Evolutionary conservation across 2,113 vertebrate genomes (phyloP).

Genomic region (Australoheros scitulus): DNA sequence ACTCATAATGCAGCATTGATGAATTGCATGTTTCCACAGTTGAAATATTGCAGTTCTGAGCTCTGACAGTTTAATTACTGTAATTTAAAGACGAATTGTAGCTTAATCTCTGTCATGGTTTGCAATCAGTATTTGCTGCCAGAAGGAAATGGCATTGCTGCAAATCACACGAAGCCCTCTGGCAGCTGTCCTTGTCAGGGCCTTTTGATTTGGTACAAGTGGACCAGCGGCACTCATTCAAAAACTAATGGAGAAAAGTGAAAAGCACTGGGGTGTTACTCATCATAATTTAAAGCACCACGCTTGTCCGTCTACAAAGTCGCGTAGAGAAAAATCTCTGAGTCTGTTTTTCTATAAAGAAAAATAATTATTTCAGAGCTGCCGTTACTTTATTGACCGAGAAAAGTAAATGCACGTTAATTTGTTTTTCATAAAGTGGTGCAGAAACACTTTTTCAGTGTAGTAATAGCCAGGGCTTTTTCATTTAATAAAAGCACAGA

Average conservation of each 20-base stretch:
- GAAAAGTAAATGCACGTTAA: background rate
- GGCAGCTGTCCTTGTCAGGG: slow-evolving; percentile 61
- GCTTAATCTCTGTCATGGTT: slow-evolving; percentile 62
- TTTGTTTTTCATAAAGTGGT: background rate
- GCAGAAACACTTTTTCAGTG: background rate
- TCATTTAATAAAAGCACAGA: background rate
- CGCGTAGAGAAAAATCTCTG: background rate
- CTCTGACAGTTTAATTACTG: slow-evolving; percentile 69
- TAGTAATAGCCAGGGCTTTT: background rate
- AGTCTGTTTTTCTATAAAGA: slow-evolving; percentile 1
- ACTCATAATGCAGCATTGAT: slow-evolving; percentile 41
- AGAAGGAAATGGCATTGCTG: slow-evolving; percentile 48
- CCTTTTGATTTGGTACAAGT: slow-evolving; percentile 63
- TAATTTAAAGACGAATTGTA: slow-evolving; percentile 57
- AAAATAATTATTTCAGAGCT: background rate
- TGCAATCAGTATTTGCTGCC: slow-evolving; percentile 45
- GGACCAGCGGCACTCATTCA: slow-evolving; percentile 58
- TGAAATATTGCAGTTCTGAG: slow-evolving; percentile 50
- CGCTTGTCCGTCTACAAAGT: background rate
- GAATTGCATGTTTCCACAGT: slow-evolving; percentile 39
- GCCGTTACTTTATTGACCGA: background rate
- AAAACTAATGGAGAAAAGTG: slow-evolving; percentile 63
- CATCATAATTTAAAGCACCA: slow-evolving; percentile 40
- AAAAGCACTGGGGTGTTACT: slow-evolving; percentile 28
- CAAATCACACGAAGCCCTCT: slow-evolving; percentile 54